A percentile compares a stretch with the other conserved stretches of the same genome.
phyloP scores from a whole-genome alignment of 2,113 vertebrate species.

The Misgurnus anguillicaudatus region DNA sequence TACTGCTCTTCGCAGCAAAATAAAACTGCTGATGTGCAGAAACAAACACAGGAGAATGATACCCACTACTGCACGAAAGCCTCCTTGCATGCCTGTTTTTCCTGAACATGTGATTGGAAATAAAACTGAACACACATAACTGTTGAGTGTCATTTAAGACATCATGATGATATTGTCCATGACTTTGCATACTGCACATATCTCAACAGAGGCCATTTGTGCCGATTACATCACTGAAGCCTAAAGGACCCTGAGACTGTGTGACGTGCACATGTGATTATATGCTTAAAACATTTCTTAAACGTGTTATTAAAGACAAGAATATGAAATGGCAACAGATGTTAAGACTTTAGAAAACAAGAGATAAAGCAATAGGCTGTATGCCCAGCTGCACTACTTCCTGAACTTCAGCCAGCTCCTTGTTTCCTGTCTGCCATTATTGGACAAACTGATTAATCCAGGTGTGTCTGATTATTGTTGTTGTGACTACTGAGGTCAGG shows the following conservation, averaged over 20 bases:
- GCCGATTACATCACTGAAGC: constrained; percentile 45
- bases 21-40: not conserved
- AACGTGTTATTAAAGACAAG: not conserved
- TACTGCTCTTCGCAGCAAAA: not conserved
- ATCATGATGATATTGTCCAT: not conserved
- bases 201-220: constrained; percentile 26
- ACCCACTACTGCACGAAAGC: not conserved
- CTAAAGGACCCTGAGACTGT: not conserved
- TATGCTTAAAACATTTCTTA: not conserved
- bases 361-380: too few species aligned
- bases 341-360: too few species aligned
- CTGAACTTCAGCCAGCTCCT: too few species aligned
- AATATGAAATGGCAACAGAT: not conserved
- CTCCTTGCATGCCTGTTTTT: not conserved
- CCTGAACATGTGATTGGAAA: not conserved
- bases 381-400: too few species aligned
- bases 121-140: not conserved
- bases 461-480: too few species aligned
- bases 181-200: constrained; percentile 4
- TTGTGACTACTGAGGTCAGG: too few species aligned
- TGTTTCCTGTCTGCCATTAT: too few species aligned
- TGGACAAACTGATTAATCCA: too few species aligned
- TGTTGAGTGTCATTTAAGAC: not conserved
- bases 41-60: constrained; percentile 43
- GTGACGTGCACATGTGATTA: constrained; percentile 34